These are phyloP conservation scores for Melanchra persicariae DNA, from an alignment of 2,888 invertebrate genomes.

Conservation along the genomic window DNA sequence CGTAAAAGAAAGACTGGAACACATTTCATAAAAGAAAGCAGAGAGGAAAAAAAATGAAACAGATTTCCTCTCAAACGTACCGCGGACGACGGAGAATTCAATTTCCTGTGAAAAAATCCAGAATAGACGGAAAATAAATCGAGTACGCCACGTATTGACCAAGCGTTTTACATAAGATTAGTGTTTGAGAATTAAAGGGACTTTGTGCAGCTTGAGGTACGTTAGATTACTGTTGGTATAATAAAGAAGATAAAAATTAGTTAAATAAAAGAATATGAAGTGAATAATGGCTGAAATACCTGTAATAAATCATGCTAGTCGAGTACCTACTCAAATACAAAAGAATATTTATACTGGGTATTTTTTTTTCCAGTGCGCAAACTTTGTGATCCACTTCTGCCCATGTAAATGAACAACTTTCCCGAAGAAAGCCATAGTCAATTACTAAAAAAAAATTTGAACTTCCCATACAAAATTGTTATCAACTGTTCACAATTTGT, in stretches of 20 bases:
- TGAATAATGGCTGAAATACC: too few relatives aligned
- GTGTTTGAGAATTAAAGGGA: slow-evolving; percentile 47
- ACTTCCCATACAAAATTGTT: too few relatives aligned
- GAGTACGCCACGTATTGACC: slow-evolving; percentile 64
- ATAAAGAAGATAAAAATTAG: background rate
- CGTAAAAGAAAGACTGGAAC: slow-evolving; percentile 56
- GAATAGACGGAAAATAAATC: slow-evolving; percentile 64
- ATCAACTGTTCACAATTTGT: too few relatives aligned
- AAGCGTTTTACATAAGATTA: slow-evolving; percentile 64
- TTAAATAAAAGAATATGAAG: background rate
- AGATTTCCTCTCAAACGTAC: slow-evolving; percentile 56
- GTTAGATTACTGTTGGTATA: background rate
- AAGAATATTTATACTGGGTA: too few relatives aligned
- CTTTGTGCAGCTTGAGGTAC: slow-evolving; percentile 14
- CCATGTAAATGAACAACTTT: too few relatives aligned
- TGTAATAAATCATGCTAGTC: too few relatives aligned
- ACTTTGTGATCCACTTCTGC: too few relatives aligned
- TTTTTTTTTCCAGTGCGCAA: too few relatives aligned
- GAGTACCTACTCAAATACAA: too few relatives aligned
- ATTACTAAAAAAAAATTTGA: too few relatives aligned
- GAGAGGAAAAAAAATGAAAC: slow-evolving; percentile 48
- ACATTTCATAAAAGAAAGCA: slow-evolving; percentile 55
- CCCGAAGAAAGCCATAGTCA: too few relatives aligned
- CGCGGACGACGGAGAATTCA: slow-evolving; percentile 78
- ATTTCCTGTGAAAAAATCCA: slow-evolving; percentile 83